phyloP scores from a whole-genome alignment of 2,113 vertebrate species.

The Misgurnus anguillicaudatus region DNA sequence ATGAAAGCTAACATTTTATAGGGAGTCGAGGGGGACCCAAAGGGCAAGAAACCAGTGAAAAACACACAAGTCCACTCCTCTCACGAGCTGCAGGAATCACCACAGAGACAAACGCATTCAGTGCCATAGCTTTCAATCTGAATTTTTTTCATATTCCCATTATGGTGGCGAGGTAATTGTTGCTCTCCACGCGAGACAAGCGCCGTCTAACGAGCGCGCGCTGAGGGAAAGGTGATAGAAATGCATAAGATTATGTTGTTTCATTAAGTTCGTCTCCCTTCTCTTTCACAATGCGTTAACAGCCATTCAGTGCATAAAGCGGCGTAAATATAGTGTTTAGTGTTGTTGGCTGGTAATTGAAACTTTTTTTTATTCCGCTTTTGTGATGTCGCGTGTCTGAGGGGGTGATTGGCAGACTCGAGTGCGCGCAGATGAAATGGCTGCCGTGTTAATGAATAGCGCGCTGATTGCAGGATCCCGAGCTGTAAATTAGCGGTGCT shows the following conservation, averaged over 20 bases:
- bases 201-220: conserved; percentile 68
- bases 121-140: conserved; percentile 30
- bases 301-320: conserved; percentile 76
- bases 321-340: conserved; percentile 77
- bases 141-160: conserved; percentile 56
- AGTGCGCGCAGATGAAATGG: conserved; percentile 98
- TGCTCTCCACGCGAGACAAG: conserved; percentile 53
- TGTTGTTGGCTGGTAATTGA: conserved; percentile 85
- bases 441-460: conserved; percentile 99
- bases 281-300: conserved; percentile 71
- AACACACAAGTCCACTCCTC: conserved; percentile 30
- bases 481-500: conserved; percentile 97
- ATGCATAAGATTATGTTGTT: conserved; percentile 75
- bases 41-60: conserved; percentile 3
- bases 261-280: conserved; percentile 69
- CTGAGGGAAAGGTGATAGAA: conserved; percentile 69
- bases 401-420: conserved; percentile 95
- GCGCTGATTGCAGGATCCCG: conserved; percentile 99
- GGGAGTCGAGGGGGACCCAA: background rate
- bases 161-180: conserved; percentile 59
- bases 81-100: conserved; percentile 39
- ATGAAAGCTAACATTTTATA: background rate
- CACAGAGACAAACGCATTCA: conserved; percentile 30
- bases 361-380: conserved; percentile 83
- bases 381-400: conserved; percentile 78